These are phyloP conservation scores for Mormoops blainvillei DNA, from an alignment of 2,113 vertebrate species.

Conservation along the genomic window DNA sequence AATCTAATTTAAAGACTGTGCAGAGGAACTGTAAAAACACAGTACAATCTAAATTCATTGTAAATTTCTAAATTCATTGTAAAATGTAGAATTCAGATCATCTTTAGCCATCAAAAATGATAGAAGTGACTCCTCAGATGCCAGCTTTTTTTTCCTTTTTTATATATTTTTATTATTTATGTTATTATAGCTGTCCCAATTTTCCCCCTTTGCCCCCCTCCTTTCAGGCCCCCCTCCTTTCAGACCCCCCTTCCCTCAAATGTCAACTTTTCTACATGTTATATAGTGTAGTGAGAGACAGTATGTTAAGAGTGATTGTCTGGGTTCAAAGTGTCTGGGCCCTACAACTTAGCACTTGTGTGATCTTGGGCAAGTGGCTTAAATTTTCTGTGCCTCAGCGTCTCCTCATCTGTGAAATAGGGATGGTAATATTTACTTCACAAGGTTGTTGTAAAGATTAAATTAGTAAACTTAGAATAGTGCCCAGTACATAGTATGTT, in stretches of 20 bases:
- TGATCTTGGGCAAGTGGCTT: conserved; percentile 10
- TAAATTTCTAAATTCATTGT: conserved; percentile 6
- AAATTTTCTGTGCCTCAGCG: neutral
- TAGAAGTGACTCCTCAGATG: neutral
- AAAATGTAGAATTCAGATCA: neutral
- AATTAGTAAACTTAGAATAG: conserved; percentile 6
- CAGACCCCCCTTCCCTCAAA: neutral
- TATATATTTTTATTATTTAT: too few species aligned
- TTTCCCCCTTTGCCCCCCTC: too few species aligned
- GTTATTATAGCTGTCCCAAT: too few species aligned
- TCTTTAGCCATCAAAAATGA: neutral
- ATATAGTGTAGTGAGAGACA: neutral
- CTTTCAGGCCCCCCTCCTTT: too few species aligned
- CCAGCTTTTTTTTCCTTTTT: neutral
- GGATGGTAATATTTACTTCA: neutral
- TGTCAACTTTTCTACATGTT: neutral
- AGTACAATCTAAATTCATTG: neutral
- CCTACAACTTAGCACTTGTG: neutral
- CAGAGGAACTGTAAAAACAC: neutral
- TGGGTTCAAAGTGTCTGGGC: neutral
- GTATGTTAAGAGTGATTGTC: neutral
- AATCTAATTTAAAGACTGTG: conserved; percentile 8
- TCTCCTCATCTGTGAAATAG: neutral
- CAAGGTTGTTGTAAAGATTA: neutral
- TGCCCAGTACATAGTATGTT: neutral